Conservation (phyloP, 2,113 vertebrate species). For the Hyaena hyaena region DNA sequence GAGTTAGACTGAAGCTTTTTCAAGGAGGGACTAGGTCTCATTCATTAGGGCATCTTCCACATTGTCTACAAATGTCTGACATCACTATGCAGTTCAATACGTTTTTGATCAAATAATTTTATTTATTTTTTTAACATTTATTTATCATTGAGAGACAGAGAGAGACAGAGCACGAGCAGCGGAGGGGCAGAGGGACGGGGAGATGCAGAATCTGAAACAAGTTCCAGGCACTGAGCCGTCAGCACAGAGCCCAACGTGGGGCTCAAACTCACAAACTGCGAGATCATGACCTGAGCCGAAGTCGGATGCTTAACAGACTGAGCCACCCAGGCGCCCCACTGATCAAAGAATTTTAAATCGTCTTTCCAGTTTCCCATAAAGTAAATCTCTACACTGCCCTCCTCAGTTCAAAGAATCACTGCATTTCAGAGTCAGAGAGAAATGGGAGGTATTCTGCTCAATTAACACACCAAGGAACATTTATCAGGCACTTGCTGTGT, state of each 20-base stretch:
- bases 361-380: conserved; percentile 1
- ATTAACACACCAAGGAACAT: not conserved
- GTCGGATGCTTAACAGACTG: too few relatives aligned
- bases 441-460: not conserved
- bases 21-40: not conserved
- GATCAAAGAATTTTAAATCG: not conserved
- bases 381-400: not conserved
- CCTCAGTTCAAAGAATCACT: not conserved
- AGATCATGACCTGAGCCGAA: too few relatives aligned
- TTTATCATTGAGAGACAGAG: too few relatives aligned
- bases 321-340: too few relatives aligned
- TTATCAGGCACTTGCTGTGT: not conserved
- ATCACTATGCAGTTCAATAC: not conserved
- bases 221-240: too few relatives aligned
- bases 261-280: too few relatives aligned
- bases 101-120: not conserved
- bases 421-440: conserved; percentile 35
- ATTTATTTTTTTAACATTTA: too few relatives aligned
- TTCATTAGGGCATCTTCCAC: not conserved
- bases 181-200: too few relatives aligned
- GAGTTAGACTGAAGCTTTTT: not conserved
- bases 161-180: too few relatives aligned
- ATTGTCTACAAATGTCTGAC: not conserved
- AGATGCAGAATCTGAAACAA: too few relatives aligned
- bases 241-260: too few relatives aligned